Conservation (phyloP, 2,888 invertebrate species). For the Ichneumoninae sp. region DNA sequence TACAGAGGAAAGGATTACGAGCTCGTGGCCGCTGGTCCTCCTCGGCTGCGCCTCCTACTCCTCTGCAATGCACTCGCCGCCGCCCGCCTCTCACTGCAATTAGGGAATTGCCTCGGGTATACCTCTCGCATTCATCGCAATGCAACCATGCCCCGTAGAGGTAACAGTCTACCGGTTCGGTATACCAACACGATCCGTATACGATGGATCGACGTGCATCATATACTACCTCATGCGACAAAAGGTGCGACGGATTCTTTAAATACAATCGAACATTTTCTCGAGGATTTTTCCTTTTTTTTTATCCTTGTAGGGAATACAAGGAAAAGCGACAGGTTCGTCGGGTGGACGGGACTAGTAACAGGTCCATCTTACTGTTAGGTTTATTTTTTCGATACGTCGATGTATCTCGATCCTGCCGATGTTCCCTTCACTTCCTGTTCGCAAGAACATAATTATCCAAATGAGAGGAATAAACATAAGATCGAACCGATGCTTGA, state of each 20-base stretch:
- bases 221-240: conserved; percentile 8
- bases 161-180: conserved; percentile 36
- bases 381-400: background rate
- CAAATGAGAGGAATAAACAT: conserved; percentile 42
- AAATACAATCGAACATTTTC: conserved; percentile 59
- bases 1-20: conserved; percentile 47
- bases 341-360: background rate
- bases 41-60: conserved; percentile 80
- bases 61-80: conserved; percentile 52
- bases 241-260: conserved; percentile 55
- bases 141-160: conserved; percentile 72
- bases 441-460: background rate
- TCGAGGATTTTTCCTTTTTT: background rate
- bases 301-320: background rate
- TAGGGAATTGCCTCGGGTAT: conserved; percentile 80
- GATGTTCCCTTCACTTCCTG: background rate
- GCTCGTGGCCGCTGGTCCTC: conserved; percentile 65
- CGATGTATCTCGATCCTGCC: background rate
- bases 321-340: background rate
- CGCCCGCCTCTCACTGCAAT: conserved; percentile 72
- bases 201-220: conserved; percentile 56
- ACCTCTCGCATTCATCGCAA: conserved; percentile 78
- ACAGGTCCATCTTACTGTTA: background rate
- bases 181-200: conserved; percentile 57
- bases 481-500: conserved; percentile 50